Conservation (phyloP, 2,888 invertebrate genomes). For the Tupiocoris notatus region DNA sequence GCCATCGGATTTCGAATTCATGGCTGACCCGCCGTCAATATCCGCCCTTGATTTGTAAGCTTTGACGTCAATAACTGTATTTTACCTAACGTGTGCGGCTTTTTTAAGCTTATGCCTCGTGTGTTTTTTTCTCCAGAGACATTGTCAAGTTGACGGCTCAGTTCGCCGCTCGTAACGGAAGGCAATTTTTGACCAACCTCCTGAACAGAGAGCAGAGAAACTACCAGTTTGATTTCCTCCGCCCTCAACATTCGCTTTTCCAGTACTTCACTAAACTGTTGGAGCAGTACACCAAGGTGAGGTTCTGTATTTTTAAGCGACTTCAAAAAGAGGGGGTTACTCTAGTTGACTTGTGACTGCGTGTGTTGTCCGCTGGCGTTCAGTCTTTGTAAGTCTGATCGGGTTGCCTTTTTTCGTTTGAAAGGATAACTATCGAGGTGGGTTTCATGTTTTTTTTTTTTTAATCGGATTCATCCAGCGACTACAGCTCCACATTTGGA, state of each 20-base stretch:
- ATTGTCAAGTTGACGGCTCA: constrained; percentile 97
- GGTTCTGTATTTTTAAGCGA: not conserved
- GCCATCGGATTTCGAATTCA: constrained; percentile 87
- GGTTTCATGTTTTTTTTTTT: too few species aligned
- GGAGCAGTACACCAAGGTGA: constrained; percentile 95
- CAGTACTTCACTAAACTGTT: constrained; percentile 97
- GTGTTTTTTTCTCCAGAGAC: constrained; percentile 59
- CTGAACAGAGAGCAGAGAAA: constrained; percentile 98
- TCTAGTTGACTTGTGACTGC: too few species aligned
- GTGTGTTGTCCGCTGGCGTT: too few species aligned
- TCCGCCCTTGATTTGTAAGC: constrained; percentile 82
- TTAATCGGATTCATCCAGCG: too few species aligned
- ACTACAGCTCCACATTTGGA: too few species aligned
- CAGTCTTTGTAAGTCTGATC: too few species aligned
- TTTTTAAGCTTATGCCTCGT: too few species aligned
- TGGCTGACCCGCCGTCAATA: constrained; percentile 97
- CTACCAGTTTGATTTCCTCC: constrained; percentile 97
- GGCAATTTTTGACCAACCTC: constrained; percentile 94
- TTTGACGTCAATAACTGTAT: constrained; percentile 19
- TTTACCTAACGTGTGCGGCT: not conserved
- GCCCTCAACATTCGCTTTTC: constrained; percentile 97
- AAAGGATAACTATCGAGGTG: too few species aligned
- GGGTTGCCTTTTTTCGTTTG: too few species aligned
- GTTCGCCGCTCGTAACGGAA: constrained; percentile 97
- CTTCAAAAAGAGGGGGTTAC: too few species aligned